phyloP scores from a whole-genome alignment of 2,797 vertebrate genomes.

The Epinephelus coioides region DNA sequence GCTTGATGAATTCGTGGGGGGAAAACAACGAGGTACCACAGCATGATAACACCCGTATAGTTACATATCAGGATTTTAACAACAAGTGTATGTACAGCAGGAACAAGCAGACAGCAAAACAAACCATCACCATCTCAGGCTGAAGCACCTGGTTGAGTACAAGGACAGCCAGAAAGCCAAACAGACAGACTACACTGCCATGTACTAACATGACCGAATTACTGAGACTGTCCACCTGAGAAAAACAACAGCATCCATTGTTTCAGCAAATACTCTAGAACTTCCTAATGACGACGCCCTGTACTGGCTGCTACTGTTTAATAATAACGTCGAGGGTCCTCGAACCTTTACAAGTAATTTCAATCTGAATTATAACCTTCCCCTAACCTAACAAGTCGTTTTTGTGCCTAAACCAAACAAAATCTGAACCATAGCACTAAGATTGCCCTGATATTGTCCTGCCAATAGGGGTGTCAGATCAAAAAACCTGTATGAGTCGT shows the following conservation, averaged over 20 bases:
- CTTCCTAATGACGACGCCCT: not conserved
- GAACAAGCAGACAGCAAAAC: not conserved
- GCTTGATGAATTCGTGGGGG: constrained; percentile 8
- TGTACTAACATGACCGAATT: not conserved
- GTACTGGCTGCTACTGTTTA: not conserved
- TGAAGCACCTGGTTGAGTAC: not conserved
- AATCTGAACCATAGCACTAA: not conserved
- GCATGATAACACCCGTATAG: not conserved
- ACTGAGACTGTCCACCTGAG: not conserved
- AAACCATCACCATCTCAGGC: not conserved
- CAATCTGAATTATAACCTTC: not conserved
- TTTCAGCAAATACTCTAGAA: not conserved
- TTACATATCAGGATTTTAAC: not conserved
- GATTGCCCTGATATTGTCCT: not conserved
- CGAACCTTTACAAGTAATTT: not conserved
- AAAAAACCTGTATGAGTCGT: not conserved
- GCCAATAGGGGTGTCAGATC: not conserved
- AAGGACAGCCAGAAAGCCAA: not conserved
- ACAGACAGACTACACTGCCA: not conserved
- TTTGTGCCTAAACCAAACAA: not conserved
- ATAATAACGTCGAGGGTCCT: not conserved
- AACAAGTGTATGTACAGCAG: not conserved
- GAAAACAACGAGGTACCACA: constrained; percentile 4
- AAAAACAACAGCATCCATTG: not conserved
- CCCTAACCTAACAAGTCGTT: not conserved